These are phyloP conservation scores for Acronicta alni DNA, from an alignment of 2,888 invertebrate genomes.

Conservation along the genomic window DNA sequence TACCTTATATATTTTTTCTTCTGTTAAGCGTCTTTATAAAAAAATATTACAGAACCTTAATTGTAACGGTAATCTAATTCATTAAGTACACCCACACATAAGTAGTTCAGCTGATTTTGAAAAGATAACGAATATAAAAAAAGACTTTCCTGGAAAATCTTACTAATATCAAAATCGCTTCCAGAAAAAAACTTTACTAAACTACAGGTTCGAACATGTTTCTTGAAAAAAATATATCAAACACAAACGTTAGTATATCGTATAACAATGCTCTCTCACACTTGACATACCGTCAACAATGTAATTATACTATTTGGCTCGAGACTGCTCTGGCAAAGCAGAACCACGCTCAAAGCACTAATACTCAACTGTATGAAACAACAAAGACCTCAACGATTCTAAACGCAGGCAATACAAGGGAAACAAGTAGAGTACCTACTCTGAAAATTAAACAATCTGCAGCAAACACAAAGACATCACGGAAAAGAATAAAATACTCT, in stretches of 20 bases:
- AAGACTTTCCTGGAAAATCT: neutral
- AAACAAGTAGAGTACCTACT: constrained; percentile 25
- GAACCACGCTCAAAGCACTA: constrained; percentile 44
- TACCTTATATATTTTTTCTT: too few relatives aligned
- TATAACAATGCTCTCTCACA: constrained; percentile 30
- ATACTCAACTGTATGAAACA: constrained; percentile 31
- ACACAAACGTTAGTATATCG: constrained; percentile 18
- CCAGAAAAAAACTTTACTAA: too few relatives aligned
- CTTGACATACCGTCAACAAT: constrained; percentile 43
- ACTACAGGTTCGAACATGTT: too few relatives aligned
- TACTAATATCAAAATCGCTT: neutral
- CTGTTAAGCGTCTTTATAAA: too few relatives aligned
- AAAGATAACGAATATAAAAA: neutral
- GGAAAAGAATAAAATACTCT: constrained; percentile 28
- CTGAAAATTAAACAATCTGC: constrained; percentile 38
- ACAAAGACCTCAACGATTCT: constrained; percentile 43
- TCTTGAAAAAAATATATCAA: constrained; percentile 6
- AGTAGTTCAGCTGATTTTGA: neutral
- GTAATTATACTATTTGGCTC: constrained; percentile 55
- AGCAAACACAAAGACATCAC: constrained; percentile 27
- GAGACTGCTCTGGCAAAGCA: constrained; percentile 33
- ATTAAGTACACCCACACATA: too few relatives aligned
- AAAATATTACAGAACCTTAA: too few relatives aligned
- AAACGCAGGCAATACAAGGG: constrained; percentile 19
- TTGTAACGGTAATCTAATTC: too few relatives aligned